phyloP scores from a whole-genome alignment of 2,888 invertebrate genomes.

The Eupithecia tripunctaria region DNA sequence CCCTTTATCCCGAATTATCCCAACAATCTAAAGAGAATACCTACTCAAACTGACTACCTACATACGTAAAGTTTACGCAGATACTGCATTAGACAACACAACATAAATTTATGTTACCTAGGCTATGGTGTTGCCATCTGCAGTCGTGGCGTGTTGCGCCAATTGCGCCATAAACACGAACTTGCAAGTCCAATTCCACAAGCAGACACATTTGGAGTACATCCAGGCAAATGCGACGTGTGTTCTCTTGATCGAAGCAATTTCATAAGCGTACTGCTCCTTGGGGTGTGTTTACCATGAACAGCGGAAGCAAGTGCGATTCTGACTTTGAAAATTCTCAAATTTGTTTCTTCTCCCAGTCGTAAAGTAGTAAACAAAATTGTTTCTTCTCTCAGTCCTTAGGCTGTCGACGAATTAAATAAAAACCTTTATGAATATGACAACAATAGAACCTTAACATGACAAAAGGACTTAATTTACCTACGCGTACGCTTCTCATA shows the following conservation, averaged over 20 bases:
- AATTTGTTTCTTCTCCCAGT: neutral
- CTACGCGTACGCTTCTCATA: too few species aligned
- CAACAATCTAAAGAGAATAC: too few species aligned
- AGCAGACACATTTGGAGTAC: neutral
- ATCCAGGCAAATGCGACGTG: neutral
- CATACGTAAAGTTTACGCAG: neutral
- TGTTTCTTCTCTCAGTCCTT: neutral
- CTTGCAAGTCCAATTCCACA: neutral
- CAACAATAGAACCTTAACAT: too few species aligned
- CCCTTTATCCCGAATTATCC: too few species aligned
- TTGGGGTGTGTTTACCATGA: neutral
- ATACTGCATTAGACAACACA: neutral
- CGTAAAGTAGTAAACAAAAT: too few species aligned
- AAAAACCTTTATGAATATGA: too few species aligned
- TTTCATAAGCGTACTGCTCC: neutral
- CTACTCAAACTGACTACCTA: neutral
- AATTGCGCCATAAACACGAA: constrained; percentile 6
- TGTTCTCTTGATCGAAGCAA: neutral
- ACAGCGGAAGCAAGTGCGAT: neutral
- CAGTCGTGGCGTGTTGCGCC: neutral
- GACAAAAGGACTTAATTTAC: too few species aligned
- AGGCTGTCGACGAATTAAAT: neutral
- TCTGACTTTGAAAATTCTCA: neutral
- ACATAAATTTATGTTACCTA: neutral
- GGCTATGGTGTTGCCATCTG: neutral